A percentile compares a stretch with the other conserved stretches of the same genome.
phyloP scores from a whole-genome alignment of 2,797 vertebrate species.

The Scyliorhinus canicula region DNA sequence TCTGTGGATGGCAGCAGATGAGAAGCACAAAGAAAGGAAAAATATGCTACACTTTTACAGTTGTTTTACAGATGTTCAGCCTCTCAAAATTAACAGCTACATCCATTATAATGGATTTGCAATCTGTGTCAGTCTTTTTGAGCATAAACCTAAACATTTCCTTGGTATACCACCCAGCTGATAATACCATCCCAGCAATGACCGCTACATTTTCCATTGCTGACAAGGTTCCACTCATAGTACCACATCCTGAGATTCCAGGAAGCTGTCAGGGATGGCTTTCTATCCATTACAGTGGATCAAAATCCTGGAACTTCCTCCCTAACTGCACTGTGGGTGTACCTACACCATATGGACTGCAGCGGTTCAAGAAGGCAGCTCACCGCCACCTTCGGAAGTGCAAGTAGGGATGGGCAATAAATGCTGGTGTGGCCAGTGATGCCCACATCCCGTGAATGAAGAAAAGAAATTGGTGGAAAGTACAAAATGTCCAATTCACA shows the following conservation, averaged over 20 bases:
- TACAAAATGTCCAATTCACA: neutral
- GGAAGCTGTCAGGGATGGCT: neutral
- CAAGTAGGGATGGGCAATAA: too few relatives aligned
- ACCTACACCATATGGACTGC: too few relatives aligned
- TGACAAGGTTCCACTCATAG: too few relatives aligned
- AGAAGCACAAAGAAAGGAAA: neutral
- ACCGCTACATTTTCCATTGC: neutral
- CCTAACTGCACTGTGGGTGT: too few relatives aligned
- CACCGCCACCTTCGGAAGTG: too few relatives aligned
- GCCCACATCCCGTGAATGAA: too few relatives aligned
- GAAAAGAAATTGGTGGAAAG: neutral
- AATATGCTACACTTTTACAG: neutral
- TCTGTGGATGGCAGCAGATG: neutral
- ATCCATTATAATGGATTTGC: neutral
- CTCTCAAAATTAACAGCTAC: neutral
- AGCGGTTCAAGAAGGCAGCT: too few relatives aligned
- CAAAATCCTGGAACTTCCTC: too few relatives aligned
- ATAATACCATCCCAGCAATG: neutral
- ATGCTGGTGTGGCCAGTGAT: too few relatives aligned
- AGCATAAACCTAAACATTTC: neutral
- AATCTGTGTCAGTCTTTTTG: neutral
- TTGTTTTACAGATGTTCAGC: neutral
- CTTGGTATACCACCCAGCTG: neutral
- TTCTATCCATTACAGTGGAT: too few relatives aligned
- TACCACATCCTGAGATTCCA: neutral